These are phyloP conservation scores for Sarcophaga rosellei DNA, from an alignment of 2,888 invertebrate genomes.

Conservation along the genomic window DNA sequence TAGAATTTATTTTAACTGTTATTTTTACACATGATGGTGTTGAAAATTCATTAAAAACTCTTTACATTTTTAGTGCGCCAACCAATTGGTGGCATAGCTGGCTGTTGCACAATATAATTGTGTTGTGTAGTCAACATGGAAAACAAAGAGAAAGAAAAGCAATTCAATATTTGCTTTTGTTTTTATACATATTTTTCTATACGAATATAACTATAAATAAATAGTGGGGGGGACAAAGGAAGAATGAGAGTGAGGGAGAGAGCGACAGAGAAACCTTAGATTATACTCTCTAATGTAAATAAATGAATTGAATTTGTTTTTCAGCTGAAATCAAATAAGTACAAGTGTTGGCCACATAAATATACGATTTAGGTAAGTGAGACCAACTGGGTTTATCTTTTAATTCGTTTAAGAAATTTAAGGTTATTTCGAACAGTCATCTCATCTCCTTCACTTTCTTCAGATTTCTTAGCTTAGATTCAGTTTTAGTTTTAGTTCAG, in stretches of 20 bases:
- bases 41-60: constrained; percentile 50
- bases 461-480: too few species aligned
- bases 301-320: constrained; percentile 25
- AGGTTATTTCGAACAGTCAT: too few species aligned
- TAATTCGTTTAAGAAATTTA: too few species aligned
- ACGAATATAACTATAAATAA: neutral
- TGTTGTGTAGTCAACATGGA: neutral
- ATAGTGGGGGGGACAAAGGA: neutral
- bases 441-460: too few species aligned
- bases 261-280: neutral
- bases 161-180: constrained; percentile 13
- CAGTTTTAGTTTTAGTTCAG: too few species aligned
- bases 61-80: constrained; percentile 31
- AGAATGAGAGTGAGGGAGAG: neutral
- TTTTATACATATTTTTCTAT: neutral
- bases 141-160: neutral
- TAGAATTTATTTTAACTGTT: constrained; percentile 41
- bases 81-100: neutral
- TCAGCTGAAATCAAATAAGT: neutral
- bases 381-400: too few species aligned
- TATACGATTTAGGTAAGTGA: neutral
- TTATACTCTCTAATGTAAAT: constrained; percentile 19
- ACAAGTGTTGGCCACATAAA: neutral
- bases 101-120: neutral
- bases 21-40: constrained; percentile 39